phyloP scores from a whole-genome alignment of 2,888 invertebrate species.

The Tetrapedia diversipes region DNA sequence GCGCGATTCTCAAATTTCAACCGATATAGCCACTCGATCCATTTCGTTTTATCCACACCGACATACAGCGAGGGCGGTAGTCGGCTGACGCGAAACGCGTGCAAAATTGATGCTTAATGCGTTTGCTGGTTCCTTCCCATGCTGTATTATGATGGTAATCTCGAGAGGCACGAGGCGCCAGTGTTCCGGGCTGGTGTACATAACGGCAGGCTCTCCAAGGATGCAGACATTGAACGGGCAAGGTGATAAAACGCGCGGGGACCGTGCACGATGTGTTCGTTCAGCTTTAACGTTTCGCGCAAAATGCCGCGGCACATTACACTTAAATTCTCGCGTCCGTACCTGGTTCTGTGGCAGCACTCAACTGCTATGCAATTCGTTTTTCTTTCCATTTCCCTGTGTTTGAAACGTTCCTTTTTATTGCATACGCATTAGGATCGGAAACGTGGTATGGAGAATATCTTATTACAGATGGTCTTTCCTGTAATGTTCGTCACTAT shows the following conservation, averaged over 20 bases:
- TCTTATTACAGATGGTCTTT: slow-evolving; percentile 17
- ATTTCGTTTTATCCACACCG: not conserved
- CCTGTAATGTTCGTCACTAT: no score
- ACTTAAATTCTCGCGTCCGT: slow-evolving; percentile 41
- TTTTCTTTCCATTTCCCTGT: slow-evolving; percentile 27
- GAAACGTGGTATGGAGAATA: slow-evolving; percentile 2
- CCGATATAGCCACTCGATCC: slow-evolving; percentile 14
- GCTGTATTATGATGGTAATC: slow-evolving; percentile 47
- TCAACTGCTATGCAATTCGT: slow-evolving; percentile 15
- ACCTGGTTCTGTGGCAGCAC: not conserved
- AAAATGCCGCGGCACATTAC: slow-evolving; percentile 34
- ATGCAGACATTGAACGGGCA: slow-evolving; percentile 16
- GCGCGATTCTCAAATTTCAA: not conserved
- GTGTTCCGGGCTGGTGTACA: slow-evolving; percentile 10
- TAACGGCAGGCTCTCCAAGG: slow-evolving; percentile 3
- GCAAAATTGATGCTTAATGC: slow-evolving; percentile 48
- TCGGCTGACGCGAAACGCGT: slow-evolving; percentile 6
- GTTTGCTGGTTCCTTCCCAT: slow-evolving; percentile 23
- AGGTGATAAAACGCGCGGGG: slow-evolving; percentile 43
- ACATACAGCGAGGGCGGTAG: not conserved
- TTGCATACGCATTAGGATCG: no score
- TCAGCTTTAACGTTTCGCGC: slow-evolving; percentile 45
- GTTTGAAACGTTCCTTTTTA: slow-evolving; percentile 24
- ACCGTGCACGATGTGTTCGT: slow-evolving; percentile 38
- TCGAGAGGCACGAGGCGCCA: slow-evolving; percentile 39